Conservation (phyloP, 2,113 vertebrate species). For the Chascanopsetta lugubris region DNA sequence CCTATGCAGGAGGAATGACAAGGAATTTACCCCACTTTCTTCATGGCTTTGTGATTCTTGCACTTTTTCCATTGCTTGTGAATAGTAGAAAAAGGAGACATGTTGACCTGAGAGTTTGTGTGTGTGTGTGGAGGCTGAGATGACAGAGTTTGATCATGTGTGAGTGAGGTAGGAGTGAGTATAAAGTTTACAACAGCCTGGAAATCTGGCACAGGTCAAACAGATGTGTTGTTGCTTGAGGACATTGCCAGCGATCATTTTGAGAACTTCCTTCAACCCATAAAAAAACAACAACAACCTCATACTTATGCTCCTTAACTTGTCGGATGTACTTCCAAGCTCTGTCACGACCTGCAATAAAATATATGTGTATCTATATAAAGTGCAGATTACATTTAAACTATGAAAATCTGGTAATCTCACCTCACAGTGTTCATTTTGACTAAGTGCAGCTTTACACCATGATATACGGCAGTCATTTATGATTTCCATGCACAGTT, state of each 20-base stretch:
- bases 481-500: neutral
- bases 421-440: neutral
- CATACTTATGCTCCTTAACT: slow-evolving; percentile 19
- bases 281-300: slow-evolving; percentile 29
- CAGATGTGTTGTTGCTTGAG: slow-evolving; percentile 54
- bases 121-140: neutral
- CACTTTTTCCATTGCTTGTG: neutral
- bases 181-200: slow-evolving; percentile 8
- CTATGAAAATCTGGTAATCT: neutral
- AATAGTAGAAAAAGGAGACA: neutral
- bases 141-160: neutral
- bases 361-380: too few relatives aligned
- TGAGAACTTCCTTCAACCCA: slow-evolving; percentile 23
- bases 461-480: too few relatives aligned
- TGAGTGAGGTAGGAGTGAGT: slow-evolving; percentile 14
- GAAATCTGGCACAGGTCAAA: slow-evolving; percentile 30
- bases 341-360: slow-evolving; percentile 26
- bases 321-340: slow-evolving; percentile 17
- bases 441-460: too few relatives aligned
- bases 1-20: slow-evolving; percentile 33
- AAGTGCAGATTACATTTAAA: slow-evolving; percentile 1
- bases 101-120: slow-evolving; percentile 4
- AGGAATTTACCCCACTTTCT: neutral
- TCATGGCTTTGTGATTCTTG: neutral
- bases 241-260: slow-evolving; percentile 42